Evolutionary conservation across 2,113 vertebrate genomes (phyloP), one percentile per base, ranked within the genome.

Genomic region (Otolemur garnettii): DNA sequence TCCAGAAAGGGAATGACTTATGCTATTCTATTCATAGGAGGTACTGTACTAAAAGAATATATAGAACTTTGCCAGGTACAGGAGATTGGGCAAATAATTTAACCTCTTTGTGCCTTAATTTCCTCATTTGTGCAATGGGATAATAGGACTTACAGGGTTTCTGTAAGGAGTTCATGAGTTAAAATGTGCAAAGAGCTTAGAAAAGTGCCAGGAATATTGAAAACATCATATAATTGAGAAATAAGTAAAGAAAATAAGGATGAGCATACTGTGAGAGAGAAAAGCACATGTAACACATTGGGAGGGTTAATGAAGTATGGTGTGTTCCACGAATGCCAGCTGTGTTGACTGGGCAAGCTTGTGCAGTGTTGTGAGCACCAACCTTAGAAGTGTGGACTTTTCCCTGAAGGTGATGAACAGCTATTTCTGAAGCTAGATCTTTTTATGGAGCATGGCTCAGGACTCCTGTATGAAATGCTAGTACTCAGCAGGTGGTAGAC

Each of bases 211-310:
- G 53, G 50, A 12, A 90, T 24, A 69, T 21, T 92, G 77, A 75
- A 87, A 80, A 83, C 14, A 87, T 53, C 60, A 74, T 53, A 17
- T 92, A 72, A 83, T 18, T 90, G 53, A 77, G 68, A 87, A 88
- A 71, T 72, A 72, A 92, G 28, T 35, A 75, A 95, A 94, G 45
- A 62, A 88, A 94, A 82, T 89, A 87, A 72, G 21, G n/a, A 94
- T 33, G 59, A 79, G 1, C 22, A 80, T 66, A 72, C 30, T 81
- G 24, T 30, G 69, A 57, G 42, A 93, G 69, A 92, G 77, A 92
- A 42, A 62, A 62, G 7, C 24, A 69, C 38, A 84, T 19, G 18
- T 30, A 79, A 50, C 28, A 92, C 38, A 45, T 13, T 33, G 60
- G 38, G 24, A 79, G 26, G 15, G 57, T 50, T 83, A 79, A 53